Evolutionary conservation across 2,888 invertebrate genomes (phyloP).

Genomic region (Lithophane semibrunnea): DNA sequence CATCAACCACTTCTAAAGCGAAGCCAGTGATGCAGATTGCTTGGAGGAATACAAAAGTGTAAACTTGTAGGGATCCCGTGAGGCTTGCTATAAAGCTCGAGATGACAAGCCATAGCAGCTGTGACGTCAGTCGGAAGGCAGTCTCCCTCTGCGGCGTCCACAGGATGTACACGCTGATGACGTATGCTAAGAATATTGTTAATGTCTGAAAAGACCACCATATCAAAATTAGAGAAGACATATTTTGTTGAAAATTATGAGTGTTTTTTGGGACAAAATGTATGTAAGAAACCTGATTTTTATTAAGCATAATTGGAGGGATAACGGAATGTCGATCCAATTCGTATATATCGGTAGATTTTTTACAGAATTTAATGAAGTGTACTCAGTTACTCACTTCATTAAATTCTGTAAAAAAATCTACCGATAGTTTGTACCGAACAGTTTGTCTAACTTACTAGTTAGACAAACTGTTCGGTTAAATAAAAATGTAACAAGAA

Average conservation of each 20-base stretch:
- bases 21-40: constrained; percentile 92
- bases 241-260: background rate
- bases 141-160: constrained; percentile 94
- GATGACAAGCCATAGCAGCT: constrained; percentile 94
- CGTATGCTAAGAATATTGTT: constrained; percentile 92
- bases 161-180: constrained; percentile 92
- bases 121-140: constrained; percentile 92
- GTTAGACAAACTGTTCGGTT: background rate
- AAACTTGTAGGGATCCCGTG: constrained; percentile 94
- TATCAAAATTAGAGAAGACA: background rate
- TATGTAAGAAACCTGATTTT: background rate
- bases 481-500: background rate
- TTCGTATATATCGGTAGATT: background rate
- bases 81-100: constrained; percentile 94
- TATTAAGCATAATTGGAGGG: background rate
- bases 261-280: background rate
- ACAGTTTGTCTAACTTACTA: no score
- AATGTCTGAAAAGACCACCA: constrained; percentile 89
- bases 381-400: no score
- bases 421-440: no score
- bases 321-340: no score
- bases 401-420: no score
- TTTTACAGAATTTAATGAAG: no score
- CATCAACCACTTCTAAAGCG: constrained; percentile 90
- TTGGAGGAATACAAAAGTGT: constrained; percentile 93